Base-by-base conservation (phyloP, 2,113 vertebrate genomes). In the Carettochelys insculpta region DNA sequence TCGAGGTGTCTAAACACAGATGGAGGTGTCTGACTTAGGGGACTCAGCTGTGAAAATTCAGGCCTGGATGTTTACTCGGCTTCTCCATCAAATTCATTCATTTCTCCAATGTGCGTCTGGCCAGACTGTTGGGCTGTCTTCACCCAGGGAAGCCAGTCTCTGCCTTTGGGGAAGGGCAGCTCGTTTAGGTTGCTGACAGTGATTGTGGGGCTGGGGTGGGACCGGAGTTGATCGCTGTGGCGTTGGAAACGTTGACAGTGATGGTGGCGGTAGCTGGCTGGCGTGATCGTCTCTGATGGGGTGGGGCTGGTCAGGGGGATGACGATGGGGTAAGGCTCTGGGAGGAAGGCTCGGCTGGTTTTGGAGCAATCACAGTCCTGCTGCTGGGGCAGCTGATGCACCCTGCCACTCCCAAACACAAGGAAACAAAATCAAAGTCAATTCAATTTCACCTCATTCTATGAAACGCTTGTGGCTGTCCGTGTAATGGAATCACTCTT, bases 311-410 rank as follows among this genome's bases (percentile, higher is more conserved):
- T 7, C 8, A 19, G 16, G 58, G 8, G 34, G 58, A 17, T n/a
- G 58, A n/a, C 2, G 14, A 17, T n/a, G 56, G 31, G 31, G 34
- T 3, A 29, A 14, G 3, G 31, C 12, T 31, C 56, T 14, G 29
- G 58, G 34, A n/a, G 34, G 16, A 65, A 65, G 31, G 34, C n/a
- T 16, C 3, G 17, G 14, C 58, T 65, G 34, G 58, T 65, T 73
- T 73, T 20, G 41, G 38, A 43, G 38, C 68, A 73, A 38, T 43
- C 38, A 38, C 68, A 73, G 25, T 43, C 38, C 3, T 6, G 38
- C 68, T n/a, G 9, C 25, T 20, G 22, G 68, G 20, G 0, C 25
- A 6, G 0, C 2, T 82, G 68, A 13, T 19, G 22, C n/a, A n/a
- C 0, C 0, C 75, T 61, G 8, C 82, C 45, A 61, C 68, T 52